Conservation (phyloP, 2,797 vertebrate genomes). For the Ispidina picta region DNA sequence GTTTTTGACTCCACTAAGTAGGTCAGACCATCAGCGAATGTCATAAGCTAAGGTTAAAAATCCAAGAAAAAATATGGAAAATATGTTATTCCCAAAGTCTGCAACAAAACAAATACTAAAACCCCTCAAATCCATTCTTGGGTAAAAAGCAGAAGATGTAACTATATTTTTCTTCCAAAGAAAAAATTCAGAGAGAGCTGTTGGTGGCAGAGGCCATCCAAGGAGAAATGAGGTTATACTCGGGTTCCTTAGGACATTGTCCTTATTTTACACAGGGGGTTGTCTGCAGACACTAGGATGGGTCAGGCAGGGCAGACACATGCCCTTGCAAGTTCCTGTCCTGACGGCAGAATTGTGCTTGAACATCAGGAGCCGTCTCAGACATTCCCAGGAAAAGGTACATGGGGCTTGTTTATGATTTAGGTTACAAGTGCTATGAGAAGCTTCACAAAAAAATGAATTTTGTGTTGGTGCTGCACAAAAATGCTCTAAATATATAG, state of each 20-base stretch:
- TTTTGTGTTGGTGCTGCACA: background rate
- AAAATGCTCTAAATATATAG: background rate
- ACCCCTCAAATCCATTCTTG: fast-evolving
- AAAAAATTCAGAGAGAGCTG: background rate
- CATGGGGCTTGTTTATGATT: fast-evolving
- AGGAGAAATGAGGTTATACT: background rate
- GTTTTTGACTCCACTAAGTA: constrained; percentile 30
- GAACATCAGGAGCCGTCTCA: background rate
- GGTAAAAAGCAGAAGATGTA: background rate
- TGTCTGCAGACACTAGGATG: background rate
- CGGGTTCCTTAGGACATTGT: background rate
- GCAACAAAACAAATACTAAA: background rate
- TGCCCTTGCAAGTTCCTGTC: background rate
- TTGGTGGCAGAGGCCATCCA: background rate
- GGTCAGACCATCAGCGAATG: background rate
- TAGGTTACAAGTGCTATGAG: background rate
- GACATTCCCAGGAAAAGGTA: background rate
- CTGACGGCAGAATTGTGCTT: fast-evolving
- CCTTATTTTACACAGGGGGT: background rate
- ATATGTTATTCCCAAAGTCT: background rate
- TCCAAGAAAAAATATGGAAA: background rate
- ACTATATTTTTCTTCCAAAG: background rate
- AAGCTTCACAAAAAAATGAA: background rate
- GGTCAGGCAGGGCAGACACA: background rate
- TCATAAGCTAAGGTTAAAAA: background rate